Evolutionary conservation across 2,888 invertebrate species (phyloP).

Genomic region (Iselma pallidipennis): DNA sequence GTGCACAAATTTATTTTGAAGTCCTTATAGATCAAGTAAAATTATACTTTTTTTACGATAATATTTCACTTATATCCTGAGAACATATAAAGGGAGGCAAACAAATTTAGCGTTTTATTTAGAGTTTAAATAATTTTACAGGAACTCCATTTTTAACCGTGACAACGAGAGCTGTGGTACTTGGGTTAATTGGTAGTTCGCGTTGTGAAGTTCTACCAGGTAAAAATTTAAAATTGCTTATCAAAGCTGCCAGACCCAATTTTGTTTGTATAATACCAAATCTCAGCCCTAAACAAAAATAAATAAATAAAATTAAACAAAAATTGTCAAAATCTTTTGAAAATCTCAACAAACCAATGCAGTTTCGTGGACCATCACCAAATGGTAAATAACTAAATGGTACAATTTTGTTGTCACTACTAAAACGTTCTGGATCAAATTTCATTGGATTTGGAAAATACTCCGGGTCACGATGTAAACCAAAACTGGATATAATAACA

Average conservation of each 20-base stretch:
- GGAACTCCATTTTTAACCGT: constrained; percentile 2
- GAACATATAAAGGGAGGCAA: not conserved
- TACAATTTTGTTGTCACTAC: not conserved
- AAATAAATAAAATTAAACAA: not conserved
- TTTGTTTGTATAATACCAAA: constrained; percentile 13
- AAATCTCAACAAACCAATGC: not conserved
- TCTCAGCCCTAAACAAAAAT: constrained; percentile 7
- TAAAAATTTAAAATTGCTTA: constrained; percentile 13
- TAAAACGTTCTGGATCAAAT: constrained; percentile 12
- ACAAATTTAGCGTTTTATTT: not conserved
- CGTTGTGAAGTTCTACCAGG: constrained; percentile 13
- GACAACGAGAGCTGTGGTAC: not conserved
- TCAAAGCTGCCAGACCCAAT: constrained; percentile 7
- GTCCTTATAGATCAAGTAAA: not conserved
- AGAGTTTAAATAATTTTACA: constrained; percentile 6
- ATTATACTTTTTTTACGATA: not conserved
- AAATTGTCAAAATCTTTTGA: not conserved
- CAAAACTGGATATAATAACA: constrained; percentile 12
- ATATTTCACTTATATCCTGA: not conserved
- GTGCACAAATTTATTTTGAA: not conserved
- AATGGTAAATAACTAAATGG: not conserved
- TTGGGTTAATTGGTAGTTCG: not conserved
- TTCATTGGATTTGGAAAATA: constrained; percentile 20
- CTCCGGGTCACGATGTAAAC: constrained; percentile 18
- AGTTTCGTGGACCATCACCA: not conserved